Evolutionary conservation across 2,797 vertebrate species (phyloP).

Genomic region (Sebastes taczanowskii): DNA sequence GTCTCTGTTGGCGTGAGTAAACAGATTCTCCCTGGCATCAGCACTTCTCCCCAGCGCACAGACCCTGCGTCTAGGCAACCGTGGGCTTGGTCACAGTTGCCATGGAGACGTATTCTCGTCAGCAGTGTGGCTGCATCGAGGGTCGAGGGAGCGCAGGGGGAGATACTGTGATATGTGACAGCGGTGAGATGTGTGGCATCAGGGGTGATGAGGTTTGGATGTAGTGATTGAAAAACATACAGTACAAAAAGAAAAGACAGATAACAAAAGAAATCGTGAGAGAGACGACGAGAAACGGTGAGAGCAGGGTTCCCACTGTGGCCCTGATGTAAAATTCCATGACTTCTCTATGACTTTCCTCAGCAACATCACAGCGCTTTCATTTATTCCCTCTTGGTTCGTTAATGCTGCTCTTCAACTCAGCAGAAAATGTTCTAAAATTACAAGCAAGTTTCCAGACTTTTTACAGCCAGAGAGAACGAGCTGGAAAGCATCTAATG

Average conservation of each 20-base stretch:
- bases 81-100: constrained; percentile 79
- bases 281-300: neutral
- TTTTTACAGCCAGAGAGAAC: constrained; percentile 3
- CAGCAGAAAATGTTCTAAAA: constrained; percentile 38
- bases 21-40: constrained; percentile 71
- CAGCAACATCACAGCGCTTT: constrained; percentile 13
- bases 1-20: constrained; percentile 61
- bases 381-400: constrained; percentile 41
- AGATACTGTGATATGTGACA: constrained; percentile 38
- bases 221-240: neutral
- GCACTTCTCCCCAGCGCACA: constrained; percentile 63
- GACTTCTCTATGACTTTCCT: constrained; percentile 40
- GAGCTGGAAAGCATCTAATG: constrained; percentile 29
- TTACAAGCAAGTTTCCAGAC: constrained; percentile 15
- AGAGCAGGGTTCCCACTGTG: constrained; percentile 3
- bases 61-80: constrained; percentile 74
- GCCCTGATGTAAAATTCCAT: constrained; percentile 21
- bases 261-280: constrained; percentile 7
- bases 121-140: constrained; percentile 42
- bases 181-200: constrained; percentile 22
- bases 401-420: constrained; percentile 43
- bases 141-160: constrained; percentile 34
- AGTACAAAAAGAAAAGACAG: neutral
- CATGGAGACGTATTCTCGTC: constrained; percentile 75
- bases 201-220: constrained; percentile 10